Evolutionary conservation across 2,888 invertebrate genomes (phyloP), one percentile per base, ranked within the genome.

Genomic region (Periphyllus acericola): DNA sequence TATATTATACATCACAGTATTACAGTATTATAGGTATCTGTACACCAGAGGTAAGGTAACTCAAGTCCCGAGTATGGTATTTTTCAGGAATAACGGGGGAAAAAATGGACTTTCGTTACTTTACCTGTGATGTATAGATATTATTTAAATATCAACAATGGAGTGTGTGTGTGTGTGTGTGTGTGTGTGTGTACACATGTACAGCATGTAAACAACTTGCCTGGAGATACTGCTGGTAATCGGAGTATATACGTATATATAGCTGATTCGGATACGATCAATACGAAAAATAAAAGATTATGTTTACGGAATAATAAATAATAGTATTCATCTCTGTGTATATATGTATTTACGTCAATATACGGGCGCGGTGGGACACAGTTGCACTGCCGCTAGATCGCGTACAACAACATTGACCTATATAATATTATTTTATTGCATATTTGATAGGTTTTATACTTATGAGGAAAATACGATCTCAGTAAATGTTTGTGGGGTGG

Each of bases 371-470:
- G 80, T 36, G 80, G 34, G 80, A 80, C 21, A 29, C 29, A 8
- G 40, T 29, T 40, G 19, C 66, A 8, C 29, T 40, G 80, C 80
- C 66, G 80, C 66, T 40, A 80, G 80, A 80, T 80, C 66, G 80
- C 66, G 80, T 80, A 80, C 29, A 19, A n/a, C 29, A 11, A 19
- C 80, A 66, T 80, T 80, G 80, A 66, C 66, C 80, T 80, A 80
- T 66, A 80, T 80, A 40, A 36, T 36, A 19, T 32, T 78, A 79
- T 80, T 80, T 80, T 21, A 80, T 80, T 66, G 34, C n/a, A 36
- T 34, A 80, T 36, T 60, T 25, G 60, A 60, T 60, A 25, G 25
- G 25, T 60, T 60, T 6, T 60, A 60, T n/a, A 60, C 11, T 36
- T 36, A 36, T 6, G 9, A 11, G 25, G 60, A 25, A 25, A 60